Percentiles rank a stretch among this genome's conserved stretches.
Conservation (phyloP, 2,797 vertebrate genomes). For the Momotus momota region DNA sequence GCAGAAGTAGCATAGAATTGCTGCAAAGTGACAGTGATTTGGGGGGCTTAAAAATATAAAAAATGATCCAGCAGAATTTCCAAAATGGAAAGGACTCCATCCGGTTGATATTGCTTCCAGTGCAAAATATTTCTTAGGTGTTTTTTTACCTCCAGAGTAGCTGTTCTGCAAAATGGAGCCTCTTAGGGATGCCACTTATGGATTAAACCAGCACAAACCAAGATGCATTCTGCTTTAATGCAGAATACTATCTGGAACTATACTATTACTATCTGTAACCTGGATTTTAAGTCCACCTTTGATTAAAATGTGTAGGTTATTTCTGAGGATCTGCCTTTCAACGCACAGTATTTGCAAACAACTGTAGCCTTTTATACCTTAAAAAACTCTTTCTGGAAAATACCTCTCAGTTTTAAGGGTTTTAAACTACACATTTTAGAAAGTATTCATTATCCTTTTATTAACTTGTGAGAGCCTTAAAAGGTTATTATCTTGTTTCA, state of each 20-base stretch:
- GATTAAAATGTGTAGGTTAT: not conserved
- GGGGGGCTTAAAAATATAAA: not conserved
- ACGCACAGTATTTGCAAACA: not conserved
- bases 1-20: not conserved
- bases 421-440: not conserved
- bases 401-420: not conserved
- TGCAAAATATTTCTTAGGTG: not conserved
- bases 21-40: not conserved
- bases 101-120: not conserved
- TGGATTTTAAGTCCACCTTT: not conserved
- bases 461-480: not conserved
- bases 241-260: not conserved
- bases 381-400: not conserved
- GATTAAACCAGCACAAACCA: not conserved
- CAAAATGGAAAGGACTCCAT: not conserved
- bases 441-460: not conserved
- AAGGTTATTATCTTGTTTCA: not conserved
- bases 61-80: not conserved
- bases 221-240: not conserved
- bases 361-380: not conserved
- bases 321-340: not conserved
- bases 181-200: not conserved
- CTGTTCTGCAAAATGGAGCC: not conserved
- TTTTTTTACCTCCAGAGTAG: not conserved
- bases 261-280: not conserved